These are phyloP conservation scores for Vireo griseus DNA, from an alignment of 2,797 vertebrate genomes.

Conservation along the genomic window DNA sequence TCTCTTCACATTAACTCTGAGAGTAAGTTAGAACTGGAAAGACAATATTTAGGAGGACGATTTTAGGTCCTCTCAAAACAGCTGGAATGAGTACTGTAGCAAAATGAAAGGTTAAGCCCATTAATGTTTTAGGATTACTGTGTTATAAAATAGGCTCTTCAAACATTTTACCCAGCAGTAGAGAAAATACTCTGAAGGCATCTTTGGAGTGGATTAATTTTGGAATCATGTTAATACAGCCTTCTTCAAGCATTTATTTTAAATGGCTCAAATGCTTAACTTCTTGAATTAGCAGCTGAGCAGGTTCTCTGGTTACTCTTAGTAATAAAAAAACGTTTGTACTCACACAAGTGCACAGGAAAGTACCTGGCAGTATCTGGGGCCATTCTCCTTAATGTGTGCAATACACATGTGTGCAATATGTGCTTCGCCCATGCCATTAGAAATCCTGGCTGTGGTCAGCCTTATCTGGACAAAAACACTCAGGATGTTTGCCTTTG, in stretches of 20 bases:
- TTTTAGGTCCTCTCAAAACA: neutral
- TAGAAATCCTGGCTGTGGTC: neutral
- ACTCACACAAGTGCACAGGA: neutral
- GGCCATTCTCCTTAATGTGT: neutral
- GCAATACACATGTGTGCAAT: neutral
- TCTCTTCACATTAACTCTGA: neutral
- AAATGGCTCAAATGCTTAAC: slow-evolving; percentile 1
- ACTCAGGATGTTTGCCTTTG: slow-evolving; percentile 1
- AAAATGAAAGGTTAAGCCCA: neutral
- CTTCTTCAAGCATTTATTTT: slow-evolving; percentile 17
- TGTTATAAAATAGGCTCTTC: neutral
- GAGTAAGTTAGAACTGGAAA: neutral
- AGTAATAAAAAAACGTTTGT: neutral
- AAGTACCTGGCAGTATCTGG: neutral
- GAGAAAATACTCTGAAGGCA: neutral
- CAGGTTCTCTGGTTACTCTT: neutral
- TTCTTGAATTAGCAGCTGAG: slow-evolving; percentile 1
- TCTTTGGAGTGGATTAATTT: slow-evolving; percentile 12
- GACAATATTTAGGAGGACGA: neutral
- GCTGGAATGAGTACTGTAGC: neutral
- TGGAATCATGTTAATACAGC: slow-evolving; percentile 6
- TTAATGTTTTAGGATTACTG: neutral
- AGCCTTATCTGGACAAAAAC: neutral
- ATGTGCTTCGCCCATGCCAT: neutral
- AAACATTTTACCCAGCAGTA: neutral